phyloP scores from a whole-genome alignment of 2,888 invertebrate species.

The Platycheirus rosarum region DNA sequence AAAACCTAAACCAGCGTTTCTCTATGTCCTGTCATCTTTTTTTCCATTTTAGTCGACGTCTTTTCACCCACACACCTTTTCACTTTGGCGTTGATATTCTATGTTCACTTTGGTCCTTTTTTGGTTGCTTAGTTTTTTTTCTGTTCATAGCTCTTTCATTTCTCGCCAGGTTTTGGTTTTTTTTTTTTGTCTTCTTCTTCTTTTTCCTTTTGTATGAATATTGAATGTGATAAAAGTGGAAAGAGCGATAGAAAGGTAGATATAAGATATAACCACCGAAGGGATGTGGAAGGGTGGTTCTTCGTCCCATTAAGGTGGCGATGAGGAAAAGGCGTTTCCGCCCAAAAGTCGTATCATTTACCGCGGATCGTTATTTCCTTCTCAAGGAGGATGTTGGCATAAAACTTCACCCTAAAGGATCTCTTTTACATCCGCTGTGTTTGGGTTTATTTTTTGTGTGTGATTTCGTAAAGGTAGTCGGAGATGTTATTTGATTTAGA shows the following conservation, averaged over 20 bases:
- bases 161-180: constrained; percentile 26
- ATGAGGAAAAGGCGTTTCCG: constrained; percentile 56
- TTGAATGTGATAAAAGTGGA: constrained; percentile 45
- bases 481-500: constrained; percentile 14
- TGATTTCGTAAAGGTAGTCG: constrained; percentile 41
- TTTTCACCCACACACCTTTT: no score
- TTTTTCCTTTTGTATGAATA: constrained; percentile 55
- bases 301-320: constrained; percentile 42
- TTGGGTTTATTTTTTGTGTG: constrained; percentile 4
- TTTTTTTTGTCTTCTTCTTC: no score
- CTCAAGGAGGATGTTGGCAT: constrained; percentile 39
- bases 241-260: constrained; percentile 5
- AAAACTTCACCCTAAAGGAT: constrained; percentile 32
- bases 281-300: constrained; percentile 5
- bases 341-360: constrained; percentile 60
- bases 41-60: background rate
- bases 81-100: constrained; percentile 14
- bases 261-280: background rate
- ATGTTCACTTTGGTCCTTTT: constrained; percentile 5
- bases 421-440: constrained; percentile 33
- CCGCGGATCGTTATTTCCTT: constrained; percentile 65
- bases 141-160: constrained; percentile 11
- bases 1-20: constrained; percentile 26
- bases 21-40: constrained; percentile 34
- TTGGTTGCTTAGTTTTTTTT: constrained; percentile 24